Conservation (phyloP, 1,140 invertebrate genomes). For the Medauroidea extradentata region DNA sequence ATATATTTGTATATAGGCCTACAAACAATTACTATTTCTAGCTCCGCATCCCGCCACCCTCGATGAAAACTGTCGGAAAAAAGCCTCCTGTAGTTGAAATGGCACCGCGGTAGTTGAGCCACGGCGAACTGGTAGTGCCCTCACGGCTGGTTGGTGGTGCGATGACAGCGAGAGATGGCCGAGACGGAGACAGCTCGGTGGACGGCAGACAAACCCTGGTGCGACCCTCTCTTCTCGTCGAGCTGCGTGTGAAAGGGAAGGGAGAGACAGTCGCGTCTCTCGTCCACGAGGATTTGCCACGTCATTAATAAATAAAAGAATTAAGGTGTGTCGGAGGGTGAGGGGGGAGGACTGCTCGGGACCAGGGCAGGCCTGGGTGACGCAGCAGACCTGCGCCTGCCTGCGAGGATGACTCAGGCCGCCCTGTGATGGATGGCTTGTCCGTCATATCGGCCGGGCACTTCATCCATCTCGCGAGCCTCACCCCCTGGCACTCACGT, state of each 20-base stretch:
- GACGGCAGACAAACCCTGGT: not conserved
- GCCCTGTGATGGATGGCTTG: conserved; percentile 10
- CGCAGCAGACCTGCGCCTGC: not conserved
- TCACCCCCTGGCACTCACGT: too few species aligned
- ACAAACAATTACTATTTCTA: too few species aligned
- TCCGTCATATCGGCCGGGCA: not conserved
- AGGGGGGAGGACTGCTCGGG: not conserved
- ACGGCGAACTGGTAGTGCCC: not conserved
- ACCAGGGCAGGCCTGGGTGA: not conserved
- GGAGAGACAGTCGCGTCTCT: not conserved
- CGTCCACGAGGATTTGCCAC: conserved; percentile 3
- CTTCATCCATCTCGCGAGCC: not conserved
- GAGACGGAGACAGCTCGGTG: not conserved
- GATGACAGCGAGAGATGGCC: not conserved
- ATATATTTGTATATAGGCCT: too few species aligned
- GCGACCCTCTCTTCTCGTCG: not conserved
- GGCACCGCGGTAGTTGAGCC: not conserved
- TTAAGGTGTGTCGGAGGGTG: not conserved
- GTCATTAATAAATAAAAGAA: conserved; percentile 6
- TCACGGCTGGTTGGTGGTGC: not conserved
- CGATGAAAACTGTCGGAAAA: too few species aligned
- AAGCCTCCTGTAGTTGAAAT: too few species aligned
- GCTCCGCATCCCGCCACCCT: too few species aligned
- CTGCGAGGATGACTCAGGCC: not conserved
- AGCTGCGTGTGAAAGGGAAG: not conserved